Evolutionary conservation across 2,797 vertebrate species (phyloP), one percentile per base, ranked within the genome.

Genomic region (Oceanodroma leucorhoa): DNA sequence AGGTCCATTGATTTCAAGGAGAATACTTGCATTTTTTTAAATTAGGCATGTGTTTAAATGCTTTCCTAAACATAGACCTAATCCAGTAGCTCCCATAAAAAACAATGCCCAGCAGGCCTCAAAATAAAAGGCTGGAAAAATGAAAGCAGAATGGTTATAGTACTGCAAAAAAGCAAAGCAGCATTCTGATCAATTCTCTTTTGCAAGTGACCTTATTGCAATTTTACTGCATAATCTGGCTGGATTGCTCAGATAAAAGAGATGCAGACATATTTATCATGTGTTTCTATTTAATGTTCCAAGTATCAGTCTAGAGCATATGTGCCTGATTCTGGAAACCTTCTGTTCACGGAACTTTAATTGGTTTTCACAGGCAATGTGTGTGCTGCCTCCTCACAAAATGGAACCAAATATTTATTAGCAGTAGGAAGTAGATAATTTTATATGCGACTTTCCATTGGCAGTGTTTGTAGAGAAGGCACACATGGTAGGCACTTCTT

Each of bases 361-460:
- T 65, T 75, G 38, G 16, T 85, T 93, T 93, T 94, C 65, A 32
- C 27, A 87, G 54, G 46, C 58, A 57, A 65, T 75, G 36, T 75
- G 13, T 84, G 23, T 65, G 36, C 36, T 87, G 53, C 29, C 29
- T 83, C 41, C 43, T 79, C 58, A 79, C 41, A 51, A 87, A 90
- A 88, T 34, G 16, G 54, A 91, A 62, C 15, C 18, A 92, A 87
- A 79, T 91, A 87, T 91, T 90, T 94, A 71, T 93, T 86, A 78
- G n/a, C 34, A 78, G 24, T 55, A 58, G 20, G n/a, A 88, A 79
- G 93, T 24, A 69, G 79, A 70, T 8, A 0, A 2, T 76, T 95
- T 86, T 81, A 58, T 54, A 62, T 27, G 12, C 3, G 8, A 9
- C 16, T 88, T 92, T 71, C 46, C 29, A 51, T 11, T 83, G 65